These are phyloP conservation scores for Agrochola circellaris DNA, from an alignment of 2,888 invertebrate species.

Conservation along the genomic window DNA sequence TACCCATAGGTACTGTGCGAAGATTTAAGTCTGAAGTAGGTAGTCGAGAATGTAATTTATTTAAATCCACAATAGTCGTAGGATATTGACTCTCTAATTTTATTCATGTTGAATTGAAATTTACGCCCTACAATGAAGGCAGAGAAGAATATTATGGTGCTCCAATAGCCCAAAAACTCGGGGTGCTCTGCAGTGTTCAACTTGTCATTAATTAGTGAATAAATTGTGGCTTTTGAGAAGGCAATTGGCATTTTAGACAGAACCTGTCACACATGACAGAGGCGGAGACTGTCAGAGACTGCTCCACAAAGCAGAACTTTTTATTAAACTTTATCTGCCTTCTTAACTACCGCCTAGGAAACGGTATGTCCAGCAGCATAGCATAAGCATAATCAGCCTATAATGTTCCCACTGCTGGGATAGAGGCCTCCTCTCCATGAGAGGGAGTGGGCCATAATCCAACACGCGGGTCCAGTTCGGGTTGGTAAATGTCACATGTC, in stretches of 20 bases:
- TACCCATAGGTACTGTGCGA: neutral
- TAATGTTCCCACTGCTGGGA: no score
- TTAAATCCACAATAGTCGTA: neutral
- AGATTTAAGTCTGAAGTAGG: neutral
- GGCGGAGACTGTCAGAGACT: neutral
- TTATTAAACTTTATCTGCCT: neutral
- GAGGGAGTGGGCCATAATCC: no score
- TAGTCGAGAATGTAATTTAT: neutral
- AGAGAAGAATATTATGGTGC: neutral
- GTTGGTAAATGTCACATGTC: no score
- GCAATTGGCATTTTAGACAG: neutral
- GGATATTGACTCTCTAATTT: neutral
- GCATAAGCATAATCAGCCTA: no score
- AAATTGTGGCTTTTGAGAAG: neutral
- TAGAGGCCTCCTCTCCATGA: no score
- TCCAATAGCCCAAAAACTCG: neutral
- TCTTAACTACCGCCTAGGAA: neutral
- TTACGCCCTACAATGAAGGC: no score
- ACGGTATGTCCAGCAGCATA: no score
- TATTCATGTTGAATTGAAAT: neutral
- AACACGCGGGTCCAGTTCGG: no score
- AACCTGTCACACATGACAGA: neutral
- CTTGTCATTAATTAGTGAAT: neutral
- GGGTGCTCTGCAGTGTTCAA: neutral
- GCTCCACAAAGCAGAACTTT: neutral